Evolutionary conservation across 2,797 vertebrate species (phyloP).

Genomic region (Lagorchestes hirsutus): DNA sequence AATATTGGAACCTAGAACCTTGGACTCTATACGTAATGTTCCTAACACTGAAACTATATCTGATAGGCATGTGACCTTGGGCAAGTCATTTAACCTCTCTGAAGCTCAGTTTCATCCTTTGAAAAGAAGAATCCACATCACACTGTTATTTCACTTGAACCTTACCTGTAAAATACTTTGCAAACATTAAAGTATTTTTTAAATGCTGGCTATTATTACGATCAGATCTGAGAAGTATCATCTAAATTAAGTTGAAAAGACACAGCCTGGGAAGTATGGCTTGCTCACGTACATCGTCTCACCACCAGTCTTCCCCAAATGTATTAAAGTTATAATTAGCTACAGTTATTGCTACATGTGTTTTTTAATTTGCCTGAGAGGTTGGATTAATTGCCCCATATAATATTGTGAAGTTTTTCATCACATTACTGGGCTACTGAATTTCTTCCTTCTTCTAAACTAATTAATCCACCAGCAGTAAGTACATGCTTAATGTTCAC

Average conservation of each 20-base stretch:
- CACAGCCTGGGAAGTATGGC: background rate
- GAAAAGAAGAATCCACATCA: background rate
- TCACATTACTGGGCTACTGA: conserved; percentile 28
- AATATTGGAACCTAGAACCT: background rate
- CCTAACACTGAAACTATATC: background rate
- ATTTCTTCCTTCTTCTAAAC: conserved; percentile 54
- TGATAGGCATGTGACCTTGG: background rate
- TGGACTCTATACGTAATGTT: background rate
- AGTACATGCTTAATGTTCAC: background rate
- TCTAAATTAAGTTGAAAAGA: background rate
- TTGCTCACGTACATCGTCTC: background rate
- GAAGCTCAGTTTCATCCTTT: background rate
- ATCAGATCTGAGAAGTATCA: background rate
- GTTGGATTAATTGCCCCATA: conserved; percentile 40
- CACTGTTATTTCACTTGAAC: background rate
- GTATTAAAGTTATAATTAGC: conserved; percentile 46
- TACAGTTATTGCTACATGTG: conserved; percentile 41
- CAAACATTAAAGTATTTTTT: background rate
- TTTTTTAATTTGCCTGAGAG: conserved; percentile 41
- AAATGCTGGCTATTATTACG: background rate
- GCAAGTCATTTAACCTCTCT: background rate
- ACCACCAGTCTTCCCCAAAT: background rate
- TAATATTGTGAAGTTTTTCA: conserved; percentile 28
- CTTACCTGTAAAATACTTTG: background rate
- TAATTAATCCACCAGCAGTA: conserved; percentile 57